Evolutionary conservation across 2,797 vertebrate species (phyloP).

Genomic region (Oceanodroma leucorhoa): DNA sequence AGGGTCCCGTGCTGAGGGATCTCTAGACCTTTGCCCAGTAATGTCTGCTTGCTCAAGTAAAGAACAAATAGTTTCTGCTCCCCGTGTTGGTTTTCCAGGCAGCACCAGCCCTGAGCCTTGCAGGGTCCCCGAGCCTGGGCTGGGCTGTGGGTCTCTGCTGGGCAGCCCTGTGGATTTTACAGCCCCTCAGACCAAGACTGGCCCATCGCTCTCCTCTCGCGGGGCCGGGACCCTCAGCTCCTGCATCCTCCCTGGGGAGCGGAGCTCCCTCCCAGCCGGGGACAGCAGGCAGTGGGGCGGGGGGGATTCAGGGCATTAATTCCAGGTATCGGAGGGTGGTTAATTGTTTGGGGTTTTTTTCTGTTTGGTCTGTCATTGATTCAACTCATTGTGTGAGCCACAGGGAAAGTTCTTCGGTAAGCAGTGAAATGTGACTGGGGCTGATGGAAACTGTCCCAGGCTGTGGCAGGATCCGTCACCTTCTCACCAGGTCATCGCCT

Average conservation of each 20-base stretch:
- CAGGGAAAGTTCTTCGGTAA: background rate
- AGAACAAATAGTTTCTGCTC: background rate
- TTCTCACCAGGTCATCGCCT: accelerated
- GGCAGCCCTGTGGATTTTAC: background rate
- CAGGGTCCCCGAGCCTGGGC: background rate
- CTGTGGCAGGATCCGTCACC: background rate
- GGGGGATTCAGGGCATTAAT: accelerated
- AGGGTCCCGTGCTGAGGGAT: background rate
- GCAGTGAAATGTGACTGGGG: background rate
- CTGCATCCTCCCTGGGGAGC: background rate
- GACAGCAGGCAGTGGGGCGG: background rate
- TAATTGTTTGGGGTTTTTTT: background rate
- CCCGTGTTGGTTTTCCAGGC: background rate
- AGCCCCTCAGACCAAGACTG: background rate
- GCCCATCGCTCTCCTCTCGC: accelerated
- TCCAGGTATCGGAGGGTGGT: background rate
- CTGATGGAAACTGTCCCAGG: accelerated
- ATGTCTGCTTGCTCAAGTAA: accelerated
- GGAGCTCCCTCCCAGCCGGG: background rate
- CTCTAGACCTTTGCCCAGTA: background rate
- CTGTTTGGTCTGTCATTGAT: accelerated
- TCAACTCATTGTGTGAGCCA: background rate
- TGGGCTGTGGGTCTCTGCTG: background rate
- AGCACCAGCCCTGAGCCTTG: background rate
- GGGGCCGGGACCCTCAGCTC: background rate